phyloP scores from a whole-genome alignment of 2,113 vertebrate species.

The Melanotaenia duboulayi region DNA sequence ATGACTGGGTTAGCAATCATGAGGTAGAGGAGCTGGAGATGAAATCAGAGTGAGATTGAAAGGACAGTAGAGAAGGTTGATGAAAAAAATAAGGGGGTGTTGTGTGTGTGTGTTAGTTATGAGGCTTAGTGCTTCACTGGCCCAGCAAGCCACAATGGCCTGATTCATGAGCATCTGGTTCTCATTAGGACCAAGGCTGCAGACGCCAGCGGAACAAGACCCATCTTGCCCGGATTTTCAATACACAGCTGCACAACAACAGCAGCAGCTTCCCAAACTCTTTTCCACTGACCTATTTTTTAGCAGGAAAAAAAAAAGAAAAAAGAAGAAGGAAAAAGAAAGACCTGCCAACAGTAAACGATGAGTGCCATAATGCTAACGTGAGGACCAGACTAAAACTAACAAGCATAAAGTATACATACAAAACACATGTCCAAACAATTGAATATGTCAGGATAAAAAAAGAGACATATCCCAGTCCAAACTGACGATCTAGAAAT shows the following conservation, averaged over 20 bases:
- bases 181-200: slow-evolving; percentile 75
- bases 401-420: neutral
- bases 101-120: slow-evolving; percentile 11
- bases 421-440: neutral
- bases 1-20: slow-evolving; percentile 25
- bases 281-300: slow-evolving; percentile 86
- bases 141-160: slow-evolving; percentile 82
- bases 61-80: slow-evolving; percentile 21
- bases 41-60: slow-evolving; percentile 33
- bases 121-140: slow-evolving; percentile 63
- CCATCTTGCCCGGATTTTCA: slow-evolving; percentile 79
- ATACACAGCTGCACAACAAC: slow-evolving; percentile 80
- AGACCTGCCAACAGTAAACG: slow-evolving; percentile 43
- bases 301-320: slow-evolving; percentile 54
- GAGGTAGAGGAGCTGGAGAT: slow-evolving; percentile 26
- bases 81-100: slow-evolving; percentile 10
- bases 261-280: slow-evolving; percentile 68
- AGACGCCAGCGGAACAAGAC: slow-evolving; percentile 81
- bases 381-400: slow-evolving; percentile 8
- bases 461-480: slow-evolving; percentile 13
- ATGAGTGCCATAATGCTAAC: slow-evolving; percentile 29
- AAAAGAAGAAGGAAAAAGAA: no score
- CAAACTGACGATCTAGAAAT: slow-evolving; percentile 15
- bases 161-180: slow-evolving; percentile 89
- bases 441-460: slow-evolving; percentile 17